phyloP scores from a whole-genome alignment of 2,888 invertebrate genomes.

The Sesia bembeciformis region DNA sequence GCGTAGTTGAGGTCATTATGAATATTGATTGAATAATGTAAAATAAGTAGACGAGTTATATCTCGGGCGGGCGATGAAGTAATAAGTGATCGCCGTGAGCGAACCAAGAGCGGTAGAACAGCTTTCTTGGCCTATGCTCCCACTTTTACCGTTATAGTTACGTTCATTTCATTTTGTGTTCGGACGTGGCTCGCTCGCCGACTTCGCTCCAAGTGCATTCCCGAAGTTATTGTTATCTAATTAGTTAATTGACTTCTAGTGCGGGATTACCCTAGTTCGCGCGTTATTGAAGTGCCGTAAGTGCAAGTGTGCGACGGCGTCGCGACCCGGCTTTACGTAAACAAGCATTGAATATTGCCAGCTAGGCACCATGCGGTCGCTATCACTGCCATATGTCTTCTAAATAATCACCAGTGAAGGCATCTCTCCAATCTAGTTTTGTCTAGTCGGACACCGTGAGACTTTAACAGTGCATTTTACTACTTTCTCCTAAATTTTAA shows the following conservation, averaged over 20 bases:
- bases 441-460: conserved; percentile 9
- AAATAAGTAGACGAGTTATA: neutral
- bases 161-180: conserved; percentile 64
- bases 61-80: conserved; percentile 44
- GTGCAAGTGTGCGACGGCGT: conserved; percentile 20
- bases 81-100: conserved; percentile 49
- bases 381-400: conserved; percentile 52
- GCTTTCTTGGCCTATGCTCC: conserved; percentile 63
- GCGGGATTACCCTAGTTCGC: conserved; percentile 31
- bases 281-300: conserved; percentile 16
- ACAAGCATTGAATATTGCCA: conserved; percentile 52
- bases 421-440: neutral
- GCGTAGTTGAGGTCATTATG: too few relatives aligned
- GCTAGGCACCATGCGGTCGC: conserved; percentile 69
- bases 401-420: conserved; percentile 23
- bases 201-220: conserved; percentile 20
- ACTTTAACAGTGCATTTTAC: conserved; percentile 8
- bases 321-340: conserved; percentile 33
- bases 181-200: conserved; percentile 49
- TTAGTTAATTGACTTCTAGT: conserved; percentile 33
- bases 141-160: conserved; percentile 65
- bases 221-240: conserved; percentile 34
- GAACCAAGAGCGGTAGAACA: conserved; percentile 45
- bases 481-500: conserved; percentile 10
- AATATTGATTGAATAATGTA: too few relatives aligned